Evolutionary conservation across 2,797 vertebrate genomes (phyloP).

Genomic region (Apodemus agrarius): DNA sequence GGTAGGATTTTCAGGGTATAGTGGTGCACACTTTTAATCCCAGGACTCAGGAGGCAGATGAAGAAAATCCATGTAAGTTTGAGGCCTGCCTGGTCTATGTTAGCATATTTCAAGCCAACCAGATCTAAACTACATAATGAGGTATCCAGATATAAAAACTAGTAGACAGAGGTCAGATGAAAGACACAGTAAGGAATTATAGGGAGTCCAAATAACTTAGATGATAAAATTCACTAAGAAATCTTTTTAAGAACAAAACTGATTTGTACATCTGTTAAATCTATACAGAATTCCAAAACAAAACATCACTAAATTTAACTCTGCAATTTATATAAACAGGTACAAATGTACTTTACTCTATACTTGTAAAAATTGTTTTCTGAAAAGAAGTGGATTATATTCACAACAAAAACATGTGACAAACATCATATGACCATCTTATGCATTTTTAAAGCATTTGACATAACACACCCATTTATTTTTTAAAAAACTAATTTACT

Average conservation of each 20-base stretch:
- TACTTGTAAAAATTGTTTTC: slow-evolving; percentile 53
- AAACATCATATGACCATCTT: slow-evolving; percentile 51
- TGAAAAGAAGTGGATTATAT: slow-evolving; percentile 46
- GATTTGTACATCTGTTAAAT: background rate
- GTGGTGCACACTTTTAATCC: background rate
- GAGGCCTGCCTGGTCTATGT: background rate
- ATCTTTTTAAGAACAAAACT: background rate
- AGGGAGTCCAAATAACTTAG: background rate
- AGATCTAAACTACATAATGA: background rate
- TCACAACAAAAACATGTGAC: slow-evolving; percentile 41
- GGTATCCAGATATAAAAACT: background rate
- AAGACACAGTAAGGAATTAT: background rate
- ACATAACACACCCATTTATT: background rate
- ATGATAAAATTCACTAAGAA: background rate
- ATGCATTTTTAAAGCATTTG: background rate
- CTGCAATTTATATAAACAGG: background rate
- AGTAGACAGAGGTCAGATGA: background rate
- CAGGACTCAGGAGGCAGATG: background rate
- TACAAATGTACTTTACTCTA: slow-evolving; percentile 15
- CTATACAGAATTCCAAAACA: slow-evolving; percentile 14
- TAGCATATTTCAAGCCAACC: background rate
- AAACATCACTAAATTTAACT: slow-evolving; percentile 42
- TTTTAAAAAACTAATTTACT: slow-evolving; percentile 42
- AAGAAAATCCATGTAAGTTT: background rate
- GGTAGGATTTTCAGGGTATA: background rate